phyloP scores from a whole-genome alignment of 2,888 invertebrate species.

The Priocnemis perturbator region DNA sequence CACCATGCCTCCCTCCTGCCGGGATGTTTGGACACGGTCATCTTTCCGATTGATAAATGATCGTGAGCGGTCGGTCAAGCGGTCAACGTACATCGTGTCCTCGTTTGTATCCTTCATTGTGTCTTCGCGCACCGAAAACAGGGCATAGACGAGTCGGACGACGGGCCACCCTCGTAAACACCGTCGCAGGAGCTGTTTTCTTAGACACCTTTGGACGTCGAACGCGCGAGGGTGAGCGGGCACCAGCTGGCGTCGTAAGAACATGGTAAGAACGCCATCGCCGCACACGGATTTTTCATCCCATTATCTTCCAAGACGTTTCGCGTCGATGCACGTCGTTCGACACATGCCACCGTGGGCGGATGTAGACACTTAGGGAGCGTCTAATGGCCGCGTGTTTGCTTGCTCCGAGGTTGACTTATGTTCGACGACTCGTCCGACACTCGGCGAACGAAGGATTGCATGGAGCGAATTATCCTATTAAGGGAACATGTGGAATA shows the following conservation, averaged over 20 bases:
- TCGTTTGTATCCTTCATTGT: conserved; percentile 66
- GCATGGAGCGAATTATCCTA: background rate
- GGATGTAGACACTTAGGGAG: conserved; percentile 46
- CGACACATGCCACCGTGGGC: conserved; percentile 50
- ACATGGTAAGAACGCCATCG: conserved; percentile 34
- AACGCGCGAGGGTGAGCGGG: conserved; percentile 26
- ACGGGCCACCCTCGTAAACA: conserved; percentile 41
- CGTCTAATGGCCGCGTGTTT: conserved; percentile 23
- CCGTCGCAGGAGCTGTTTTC: conserved; percentile 15
- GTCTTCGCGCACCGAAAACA: conserved; percentile 50
- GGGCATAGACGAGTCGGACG: conserved; percentile 40
- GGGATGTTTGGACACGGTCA: conserved; percentile 69
- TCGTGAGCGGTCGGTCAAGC: conserved; percentile 45
- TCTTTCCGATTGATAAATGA: conserved; percentile 54
- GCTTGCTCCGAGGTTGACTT: conserved; percentile 31
- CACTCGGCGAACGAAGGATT: background rate
- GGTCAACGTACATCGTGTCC: conserved; percentile 50
- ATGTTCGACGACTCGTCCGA: background rate
- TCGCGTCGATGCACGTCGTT: conserved; percentile 47
- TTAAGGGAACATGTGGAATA: background rate
- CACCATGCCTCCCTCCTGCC: conserved; percentile 52
- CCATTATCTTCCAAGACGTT: conserved; percentile 51
- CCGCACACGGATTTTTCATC: conserved; percentile 44
- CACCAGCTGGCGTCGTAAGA: conserved; percentile 48
- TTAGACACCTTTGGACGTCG: conserved; percentile 22